phyloP scores from a whole-genome alignment of 2,888 invertebrate species.

The Amphipyra berbera region DNA sequence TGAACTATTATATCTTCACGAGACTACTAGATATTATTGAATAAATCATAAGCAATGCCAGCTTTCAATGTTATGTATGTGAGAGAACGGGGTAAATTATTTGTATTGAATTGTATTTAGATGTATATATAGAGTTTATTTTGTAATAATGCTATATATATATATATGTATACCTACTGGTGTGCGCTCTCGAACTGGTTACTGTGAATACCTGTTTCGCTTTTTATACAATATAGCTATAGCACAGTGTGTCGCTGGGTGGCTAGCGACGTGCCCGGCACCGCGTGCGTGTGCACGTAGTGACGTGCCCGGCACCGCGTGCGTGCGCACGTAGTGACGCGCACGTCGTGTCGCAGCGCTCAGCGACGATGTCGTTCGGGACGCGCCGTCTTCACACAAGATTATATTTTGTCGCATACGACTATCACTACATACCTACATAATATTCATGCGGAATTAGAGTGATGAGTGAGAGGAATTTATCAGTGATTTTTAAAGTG shows the following conservation, averaged over 20 bases:
- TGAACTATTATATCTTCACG: constrained; percentile 20
- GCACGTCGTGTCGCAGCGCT: neutral
- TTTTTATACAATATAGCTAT: constrained; percentile 21
- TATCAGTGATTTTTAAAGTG: constrained; percentile 73
- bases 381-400: constrained; percentile 12
- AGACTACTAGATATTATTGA: constrained; percentile 15
- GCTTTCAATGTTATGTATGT: constrained; percentile 49
- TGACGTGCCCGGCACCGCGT: neutral
- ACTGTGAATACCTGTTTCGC: constrained; percentile 45
- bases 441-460: constrained; percentile 46
- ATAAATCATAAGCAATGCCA: constrained; percentile 31
- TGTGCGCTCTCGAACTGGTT: constrained; percentile 27
- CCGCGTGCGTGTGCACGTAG: neutral
- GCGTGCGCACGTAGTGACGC: too few relatives aligned
- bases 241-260: neutral
- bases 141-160: constrained; percentile 69
- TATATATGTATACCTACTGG: constrained; percentile 47
- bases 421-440: constrained; percentile 34
- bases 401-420: constrained; percentile 14
- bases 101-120: constrained; percentile 63
- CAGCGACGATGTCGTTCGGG: neutral
- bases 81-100: constrained; percentile 63
- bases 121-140: constrained; percentile 76
- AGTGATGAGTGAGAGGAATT: constrained; percentile 63
- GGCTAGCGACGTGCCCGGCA: neutral